These are phyloP conservation scores for Cephus sareptanus DNA, from an alignment of 2,888 invertebrate species.

Conservation along the genomic window DNA sequence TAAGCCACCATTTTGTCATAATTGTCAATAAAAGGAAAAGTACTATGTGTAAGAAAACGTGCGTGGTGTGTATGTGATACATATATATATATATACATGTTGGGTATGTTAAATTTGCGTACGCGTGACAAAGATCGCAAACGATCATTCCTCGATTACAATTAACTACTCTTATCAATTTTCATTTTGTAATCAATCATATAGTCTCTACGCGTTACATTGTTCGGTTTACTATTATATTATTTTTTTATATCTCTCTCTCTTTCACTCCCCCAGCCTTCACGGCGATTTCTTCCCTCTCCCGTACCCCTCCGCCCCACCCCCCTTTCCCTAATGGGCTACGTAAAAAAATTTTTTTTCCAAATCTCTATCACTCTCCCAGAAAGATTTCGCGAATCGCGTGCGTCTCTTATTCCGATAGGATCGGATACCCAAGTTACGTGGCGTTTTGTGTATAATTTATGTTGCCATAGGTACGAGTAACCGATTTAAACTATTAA, in stretches of 20 bases:
- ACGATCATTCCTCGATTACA: not conserved
- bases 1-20: constrained; percentile 57
- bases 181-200: not conserved
- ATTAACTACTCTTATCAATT: no score
- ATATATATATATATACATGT: not conserved
- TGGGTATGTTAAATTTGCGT: not conserved
- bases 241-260: not conserved
- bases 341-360: no score
- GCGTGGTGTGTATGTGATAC: not conserved
- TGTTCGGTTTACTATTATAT: not conserved
- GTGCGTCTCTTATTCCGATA: not conserved
- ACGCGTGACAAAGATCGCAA: not conserved
- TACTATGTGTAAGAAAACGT: constrained; percentile 37
- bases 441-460: constrained; percentile 38
- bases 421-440: not conserved
- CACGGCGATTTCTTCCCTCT: not conserved
- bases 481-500: constrained; percentile 4
- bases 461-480: constrained; percentile 47
- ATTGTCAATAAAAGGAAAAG: constrained; percentile 55
- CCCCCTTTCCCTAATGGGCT: no score
- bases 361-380: not conserved
- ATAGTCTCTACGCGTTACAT: not conserved
- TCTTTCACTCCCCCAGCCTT: not conserved
- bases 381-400: not conserved
- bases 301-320: no score